Evolutionary conservation across 1,140 invertebrate species (phyloP).

Genomic region (Drosophila nebulosa): DNA sequence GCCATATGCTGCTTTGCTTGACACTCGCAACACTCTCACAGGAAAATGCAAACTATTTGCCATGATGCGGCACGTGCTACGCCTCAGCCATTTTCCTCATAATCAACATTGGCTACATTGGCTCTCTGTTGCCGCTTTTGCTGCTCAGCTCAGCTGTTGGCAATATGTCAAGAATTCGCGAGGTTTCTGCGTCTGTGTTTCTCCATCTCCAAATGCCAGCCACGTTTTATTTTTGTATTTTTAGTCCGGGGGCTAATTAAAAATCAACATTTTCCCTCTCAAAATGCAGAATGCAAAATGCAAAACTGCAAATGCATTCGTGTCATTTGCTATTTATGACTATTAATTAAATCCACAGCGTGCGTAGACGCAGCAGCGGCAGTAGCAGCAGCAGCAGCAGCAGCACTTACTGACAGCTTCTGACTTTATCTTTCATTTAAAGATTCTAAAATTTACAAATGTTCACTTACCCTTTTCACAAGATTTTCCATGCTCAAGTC

Average conservation of each 20-base stretch:
- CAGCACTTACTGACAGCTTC: neutral
- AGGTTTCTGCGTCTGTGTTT: constrained; percentile 6
- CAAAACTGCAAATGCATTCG: constrained; percentile 52
- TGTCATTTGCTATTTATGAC: constrained; percentile 61
- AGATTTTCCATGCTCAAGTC: neutral
- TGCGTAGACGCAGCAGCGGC: constrained; percentile 21
- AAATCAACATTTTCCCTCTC: constrained; percentile 53
- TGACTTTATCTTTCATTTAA: neutral
- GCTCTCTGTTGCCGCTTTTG: constrained; percentile 21
- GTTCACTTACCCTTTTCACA: neutral
- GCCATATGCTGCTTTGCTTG: constrained; percentile 43
- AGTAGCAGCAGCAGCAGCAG: neutral
- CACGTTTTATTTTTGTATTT: constrained; percentile 46
- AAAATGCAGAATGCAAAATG: constrained; percentile 23
- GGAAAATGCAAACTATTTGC: constrained; percentile 66
- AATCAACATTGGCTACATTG: neutral
- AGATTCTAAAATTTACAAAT: neutral
- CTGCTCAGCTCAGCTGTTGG: constrained; percentile 66
- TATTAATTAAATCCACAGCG: constrained; percentile 57
- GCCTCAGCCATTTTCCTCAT: constrained; percentile 51
- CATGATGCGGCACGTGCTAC: constrained; percentile 61
- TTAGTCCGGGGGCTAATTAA: constrained; percentile 58
- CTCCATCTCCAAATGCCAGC: constrained; percentile 20
- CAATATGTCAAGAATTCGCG: constrained; percentile 73
- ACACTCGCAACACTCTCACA: neutral